These are phyloP conservation scores for Heteractis magnifica DNA, from an alignment of 92 coral and sea anemone species.

Conservation along the genomic window DNA sequence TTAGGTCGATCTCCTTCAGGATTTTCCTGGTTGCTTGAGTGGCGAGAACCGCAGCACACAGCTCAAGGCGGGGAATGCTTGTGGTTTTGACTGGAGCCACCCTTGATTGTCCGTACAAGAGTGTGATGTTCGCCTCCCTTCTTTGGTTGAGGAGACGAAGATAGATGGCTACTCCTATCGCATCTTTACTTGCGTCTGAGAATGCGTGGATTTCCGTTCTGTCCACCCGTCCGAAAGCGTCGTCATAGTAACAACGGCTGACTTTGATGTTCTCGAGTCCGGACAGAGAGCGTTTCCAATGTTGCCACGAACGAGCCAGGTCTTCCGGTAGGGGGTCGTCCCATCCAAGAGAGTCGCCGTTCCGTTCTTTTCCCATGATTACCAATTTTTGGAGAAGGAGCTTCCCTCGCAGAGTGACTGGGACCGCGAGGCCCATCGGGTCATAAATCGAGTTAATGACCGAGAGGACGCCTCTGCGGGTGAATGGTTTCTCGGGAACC, in stretches of 20 bases:
- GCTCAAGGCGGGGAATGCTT: conserved; percentile 26
- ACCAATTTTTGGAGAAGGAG: background rate
- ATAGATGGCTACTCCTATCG: conserved; percentile 19
- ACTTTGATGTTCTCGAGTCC: background rate
- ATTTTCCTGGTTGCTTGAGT: background rate
- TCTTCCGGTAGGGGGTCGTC: background rate
- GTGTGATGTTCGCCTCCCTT: background rate
- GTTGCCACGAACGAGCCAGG: too few species aligned
- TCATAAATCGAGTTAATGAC: conserved; percentile 7
- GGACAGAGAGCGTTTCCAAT: background rate
- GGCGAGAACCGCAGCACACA: conserved; percentile 10
- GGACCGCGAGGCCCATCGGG: conserved; percentile 11
- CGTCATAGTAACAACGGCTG: background rate
- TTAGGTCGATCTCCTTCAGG: too few species aligned
- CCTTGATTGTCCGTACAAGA: conserved; percentile 19
- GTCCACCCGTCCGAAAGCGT: background rate
- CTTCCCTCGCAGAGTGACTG: conserved; percentile 8
- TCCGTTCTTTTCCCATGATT: too few species aligned
- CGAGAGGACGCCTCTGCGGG: conserved; percentile 4
- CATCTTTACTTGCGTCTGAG: conserved; percentile 30
- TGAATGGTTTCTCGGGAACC: too few species aligned
- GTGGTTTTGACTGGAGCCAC: conserved; percentile 30
- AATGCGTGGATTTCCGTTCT: too few species aligned
- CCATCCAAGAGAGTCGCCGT: too few species aligned
- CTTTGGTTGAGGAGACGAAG: background rate